Percentiles rank a stretch among this genome's conserved stretches.
Evolutionary conservation across 2,113 vertebrate genomes (phyloP).

Genomic region (Protobothrops mucrosquamatus): DNA sequence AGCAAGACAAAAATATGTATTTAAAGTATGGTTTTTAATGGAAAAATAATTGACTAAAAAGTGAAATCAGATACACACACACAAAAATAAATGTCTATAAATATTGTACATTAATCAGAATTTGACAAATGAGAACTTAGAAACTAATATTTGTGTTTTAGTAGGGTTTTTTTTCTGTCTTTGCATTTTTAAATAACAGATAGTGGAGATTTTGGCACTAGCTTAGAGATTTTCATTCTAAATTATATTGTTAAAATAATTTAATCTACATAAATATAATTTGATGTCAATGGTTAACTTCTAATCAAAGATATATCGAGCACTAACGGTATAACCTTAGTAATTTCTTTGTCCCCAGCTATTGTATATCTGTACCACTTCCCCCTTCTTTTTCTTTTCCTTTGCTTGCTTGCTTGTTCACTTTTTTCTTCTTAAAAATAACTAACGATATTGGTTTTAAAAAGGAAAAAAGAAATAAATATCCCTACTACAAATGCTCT

Average conservation of each 20-base stretch:
- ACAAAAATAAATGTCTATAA: not conserved
- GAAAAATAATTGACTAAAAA: not conserved
- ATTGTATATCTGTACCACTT: not conserved
- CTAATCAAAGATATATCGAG: not conserved
- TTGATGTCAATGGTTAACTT: not conserved
- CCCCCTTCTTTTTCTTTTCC: not conserved
- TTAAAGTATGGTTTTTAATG: not conserved
- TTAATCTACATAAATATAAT: not conserved
- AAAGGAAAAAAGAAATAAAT: not conserved
- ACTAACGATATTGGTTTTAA: not conserved
- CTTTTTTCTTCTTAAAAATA: not conserved
- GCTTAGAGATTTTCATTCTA: not conserved
- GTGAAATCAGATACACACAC: not conserved
- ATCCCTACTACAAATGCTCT: not conserved
- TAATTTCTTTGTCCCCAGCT: not conserved
- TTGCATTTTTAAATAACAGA: not conserved
- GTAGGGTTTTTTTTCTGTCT: not conserved
- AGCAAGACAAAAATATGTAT: not conserved
- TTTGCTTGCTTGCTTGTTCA: not conserved
- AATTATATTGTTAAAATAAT: not conserved
- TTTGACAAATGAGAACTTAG: not conserved
- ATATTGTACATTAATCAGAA: not conserved
- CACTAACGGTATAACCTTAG: not conserved
- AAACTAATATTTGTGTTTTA: not conserved
- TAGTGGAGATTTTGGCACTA: not conserved